Percentiles rank a stretch among this genome's conserved stretches.
Evolutionary conservation across 2,888 invertebrate species (phyloP).

Genomic region (Nomada ferruginata): DNA sequence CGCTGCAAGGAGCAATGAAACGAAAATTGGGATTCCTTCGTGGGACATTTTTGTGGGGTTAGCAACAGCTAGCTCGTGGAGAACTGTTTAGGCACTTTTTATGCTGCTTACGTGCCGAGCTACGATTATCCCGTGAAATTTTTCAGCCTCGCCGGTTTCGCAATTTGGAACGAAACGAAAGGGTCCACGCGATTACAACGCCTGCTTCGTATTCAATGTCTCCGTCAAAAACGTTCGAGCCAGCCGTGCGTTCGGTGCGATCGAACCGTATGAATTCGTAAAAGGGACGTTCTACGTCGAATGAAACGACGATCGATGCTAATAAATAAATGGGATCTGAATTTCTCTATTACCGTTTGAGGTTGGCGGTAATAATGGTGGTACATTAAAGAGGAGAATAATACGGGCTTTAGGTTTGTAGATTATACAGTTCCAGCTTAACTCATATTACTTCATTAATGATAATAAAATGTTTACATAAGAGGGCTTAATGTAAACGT

Average conservation of each 20-base stretch:
- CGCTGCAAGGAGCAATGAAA: not conserved
- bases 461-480: too few species aligned
- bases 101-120: slow-evolving; percentile 5
- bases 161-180: slow-evolving; percentile 16
- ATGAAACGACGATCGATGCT: slow-evolving; percentile 15
- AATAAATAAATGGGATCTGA: slow-evolving; percentile 17
- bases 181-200: slow-evolving; percentile 11
- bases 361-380: not conserved
- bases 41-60: not conserved
- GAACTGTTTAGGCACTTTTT: slow-evolving; percentile 7
- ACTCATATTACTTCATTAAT: too few species aligned
- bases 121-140: slow-evolving; percentile 25
- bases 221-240: slow-evolving; percentile 10
- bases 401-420: not conserved
- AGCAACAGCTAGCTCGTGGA: slow-evolving; percentile 20
- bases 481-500: too few species aligned
- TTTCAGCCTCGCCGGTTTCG: slow-evolving; percentile 5
- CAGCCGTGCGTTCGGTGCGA: slow-evolving; percentile 8
- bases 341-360: not conserved
- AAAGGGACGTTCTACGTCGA: not conserved
- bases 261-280: slow-evolving; percentile 25
- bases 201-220: slow-evolving; percentile 24
- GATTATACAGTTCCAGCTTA: too few species aligned
- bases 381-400: not conserved
- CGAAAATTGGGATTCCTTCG: not conserved